Base-by-base conservation (phyloP, 2,113 vertebrate genomes). In the Elachura formosa region DNA sequence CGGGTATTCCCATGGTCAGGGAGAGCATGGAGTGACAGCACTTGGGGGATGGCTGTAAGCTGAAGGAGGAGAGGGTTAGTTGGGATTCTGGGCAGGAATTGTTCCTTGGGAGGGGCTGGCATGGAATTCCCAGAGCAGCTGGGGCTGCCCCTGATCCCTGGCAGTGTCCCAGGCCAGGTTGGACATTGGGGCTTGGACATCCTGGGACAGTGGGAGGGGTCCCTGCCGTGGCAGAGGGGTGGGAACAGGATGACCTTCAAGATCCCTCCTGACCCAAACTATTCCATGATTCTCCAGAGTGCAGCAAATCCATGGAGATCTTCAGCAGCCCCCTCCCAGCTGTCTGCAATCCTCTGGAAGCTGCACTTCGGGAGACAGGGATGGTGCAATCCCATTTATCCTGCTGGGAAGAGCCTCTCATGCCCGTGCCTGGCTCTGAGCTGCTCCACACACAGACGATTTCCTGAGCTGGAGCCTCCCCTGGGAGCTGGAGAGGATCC, bases 401-500 rank as follows among this genome's bases (percentile, higher is more conserved):
- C 61, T 73, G 55, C 51, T 23, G 81, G 84, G 80, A 87, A 86
- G 16, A 9, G 68, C 41, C 72, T 82, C 67, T 80, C 26, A 20
- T 0, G 0, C 22, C 78, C 16, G 10, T 38, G 76, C 51, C 84
- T 48, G 68, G 54, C 72, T 73, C 19, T 2, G 54, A 92, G 86
- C 67, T 84, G n/a, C 33, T 93, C 64, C 15, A 29, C 78, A 67
- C 61, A 1, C 63, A 87, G 84, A 72, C 40, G 62, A 76, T 91
- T 94, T 94, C 74, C 93, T 85, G 84, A 94, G 69, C 90, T 3
- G 5, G 40, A 76, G 69, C 52, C 43, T 93, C 77, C 1, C 3
- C 73, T 74, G 54, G 66, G 78, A 93, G 74, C 62, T 95, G 94
- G 92, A 96, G 84, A 2, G 23, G 34, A 62, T 83, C 90, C 94